A percentile compares a stretch with the other conserved stretches of the same genome.
Evolutionary conservation across 2,888 invertebrate species (phyloP).

Genomic region (Caenorhabditis zanzibari): DNA sequence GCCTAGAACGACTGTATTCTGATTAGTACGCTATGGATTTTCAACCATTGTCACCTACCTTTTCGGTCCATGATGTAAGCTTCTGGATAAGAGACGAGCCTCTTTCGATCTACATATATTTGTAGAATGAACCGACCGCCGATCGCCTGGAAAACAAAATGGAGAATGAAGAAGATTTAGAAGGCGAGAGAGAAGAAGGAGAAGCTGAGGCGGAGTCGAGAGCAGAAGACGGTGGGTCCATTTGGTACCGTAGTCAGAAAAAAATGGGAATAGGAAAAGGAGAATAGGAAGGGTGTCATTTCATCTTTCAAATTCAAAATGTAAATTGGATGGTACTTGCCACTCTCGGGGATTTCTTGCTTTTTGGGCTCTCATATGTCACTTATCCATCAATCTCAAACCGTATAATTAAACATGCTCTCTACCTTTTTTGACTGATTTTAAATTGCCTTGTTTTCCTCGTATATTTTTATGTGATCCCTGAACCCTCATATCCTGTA

Average conservation of each 20-base stretch:
- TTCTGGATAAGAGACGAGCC: constrained; percentile 10
- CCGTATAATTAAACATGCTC: constrained; percentile 9
- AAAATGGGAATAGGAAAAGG: neutral
- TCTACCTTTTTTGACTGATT: neutral
- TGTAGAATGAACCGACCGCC: constrained; percentile 34
- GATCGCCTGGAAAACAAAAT: constrained; percentile 37
- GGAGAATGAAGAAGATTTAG: constrained; percentile 11
- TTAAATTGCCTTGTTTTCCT: neutral
- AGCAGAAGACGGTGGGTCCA: constrained; percentile 37
- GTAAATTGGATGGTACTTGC: constrained; percentile 31
- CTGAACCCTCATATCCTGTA: too few species aligned
- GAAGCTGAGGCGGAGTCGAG: constrained; percentile 34
- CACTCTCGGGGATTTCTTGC: neutral
- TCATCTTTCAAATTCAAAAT: constrained; percentile 33
- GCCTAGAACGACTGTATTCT: constrained; percentile 36
- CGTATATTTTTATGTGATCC: neutral
- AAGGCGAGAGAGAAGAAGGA: neutral
- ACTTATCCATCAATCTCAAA: constrained; percentile 24
- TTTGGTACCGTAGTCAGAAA: constrained; percentile 17
- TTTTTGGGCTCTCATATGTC: neutral
- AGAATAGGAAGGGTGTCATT: constrained; percentile 37
- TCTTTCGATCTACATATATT: constrained; percentile 52
- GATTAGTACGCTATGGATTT: neutral
- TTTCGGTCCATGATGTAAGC: constrained; percentile 63
- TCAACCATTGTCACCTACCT: constrained; percentile 26